Conservation (phyloP, 1,140 invertebrate genomes). For the Bathynomus jamesi region DNA sequence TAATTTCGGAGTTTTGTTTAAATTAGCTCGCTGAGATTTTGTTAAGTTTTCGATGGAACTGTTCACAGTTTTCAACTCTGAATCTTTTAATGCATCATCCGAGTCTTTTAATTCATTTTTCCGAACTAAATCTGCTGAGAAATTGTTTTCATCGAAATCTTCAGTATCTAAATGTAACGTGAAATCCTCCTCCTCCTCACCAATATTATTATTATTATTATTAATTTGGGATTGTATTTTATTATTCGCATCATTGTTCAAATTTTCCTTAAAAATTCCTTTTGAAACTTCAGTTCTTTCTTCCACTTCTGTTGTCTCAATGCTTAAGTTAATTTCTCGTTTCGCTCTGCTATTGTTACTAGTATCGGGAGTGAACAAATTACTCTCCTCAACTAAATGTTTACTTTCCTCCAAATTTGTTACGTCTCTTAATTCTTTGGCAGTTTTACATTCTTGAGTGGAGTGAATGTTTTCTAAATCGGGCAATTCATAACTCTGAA, state of each 20-base stretch:
- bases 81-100: neutral
- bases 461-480: neutral
- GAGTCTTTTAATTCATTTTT: neutral
- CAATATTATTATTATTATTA: neutral
- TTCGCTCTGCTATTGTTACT: too few species aligned
- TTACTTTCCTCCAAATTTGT: neutral
- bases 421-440: neutral
- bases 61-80: neutral
- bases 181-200: neutral
- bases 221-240: too few species aligned
- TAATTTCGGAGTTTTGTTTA: conserved; percentile 13
- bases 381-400: too few species aligned
- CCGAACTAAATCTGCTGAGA: neutral
- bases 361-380: too few species aligned
- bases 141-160: neutral
- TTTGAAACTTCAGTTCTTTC: too few species aligned
- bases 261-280: too few species aligned
- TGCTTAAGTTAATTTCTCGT: too few species aligned
- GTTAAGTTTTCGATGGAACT: neutral
- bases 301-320: too few species aligned
- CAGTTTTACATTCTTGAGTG: too few species aligned
- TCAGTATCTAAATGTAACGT: neutral
- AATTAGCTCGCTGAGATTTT: neutral
- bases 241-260: too few species aligned
- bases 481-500: too few species aligned